Percentiles rank a stretch among this genome's conserved stretches.
Evolutionary conservation across 2,113 vertebrate species (phyloP).

Genomic region (rabbit (Oryctolagus cuniculus)): DNA sequence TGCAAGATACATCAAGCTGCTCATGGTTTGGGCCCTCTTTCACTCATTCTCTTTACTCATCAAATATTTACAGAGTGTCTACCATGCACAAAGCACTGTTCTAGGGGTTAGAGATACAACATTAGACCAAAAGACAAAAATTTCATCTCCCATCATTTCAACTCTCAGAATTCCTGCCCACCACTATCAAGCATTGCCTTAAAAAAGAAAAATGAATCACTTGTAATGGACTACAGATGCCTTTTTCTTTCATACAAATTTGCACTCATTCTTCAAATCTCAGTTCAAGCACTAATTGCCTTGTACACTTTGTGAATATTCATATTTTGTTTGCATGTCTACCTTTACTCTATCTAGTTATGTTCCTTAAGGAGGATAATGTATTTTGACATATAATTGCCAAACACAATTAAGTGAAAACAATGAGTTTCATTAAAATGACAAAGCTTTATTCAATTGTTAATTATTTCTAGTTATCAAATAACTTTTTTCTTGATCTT

Average conservation of each 20-base stretch:
- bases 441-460: constrained; percentile 17
- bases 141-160: background rate
- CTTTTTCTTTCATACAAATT: constrained; percentile 34
- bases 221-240: constrained; percentile 2
- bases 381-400: constrained; percentile 30
- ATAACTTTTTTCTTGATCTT: constrained; percentile 40
- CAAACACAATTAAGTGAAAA: constrained; percentile 50
- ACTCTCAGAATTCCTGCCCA: background rate
- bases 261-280: constrained; percentile 38
- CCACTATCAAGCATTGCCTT: background rate
- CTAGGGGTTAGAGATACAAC: background rate
- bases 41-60: constrained; percentile 21
- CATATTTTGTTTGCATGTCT: constrained; percentile 24
- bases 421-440: constrained; percentile 13
- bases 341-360: constrained; percentile 11
- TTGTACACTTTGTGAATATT: background rate
- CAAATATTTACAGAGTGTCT: background rate
- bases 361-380: background rate
- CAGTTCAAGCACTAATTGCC: no score
- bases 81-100: background rate
- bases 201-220: background rate
- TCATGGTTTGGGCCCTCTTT: background rate
- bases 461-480: constrained; percentile 44
- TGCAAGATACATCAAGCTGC: background rate
- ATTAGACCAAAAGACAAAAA: background rate